Conservation (phyloP, 2,113 vertebrate genomes). For the Rhinolophus ferrumequinum region DNA sequence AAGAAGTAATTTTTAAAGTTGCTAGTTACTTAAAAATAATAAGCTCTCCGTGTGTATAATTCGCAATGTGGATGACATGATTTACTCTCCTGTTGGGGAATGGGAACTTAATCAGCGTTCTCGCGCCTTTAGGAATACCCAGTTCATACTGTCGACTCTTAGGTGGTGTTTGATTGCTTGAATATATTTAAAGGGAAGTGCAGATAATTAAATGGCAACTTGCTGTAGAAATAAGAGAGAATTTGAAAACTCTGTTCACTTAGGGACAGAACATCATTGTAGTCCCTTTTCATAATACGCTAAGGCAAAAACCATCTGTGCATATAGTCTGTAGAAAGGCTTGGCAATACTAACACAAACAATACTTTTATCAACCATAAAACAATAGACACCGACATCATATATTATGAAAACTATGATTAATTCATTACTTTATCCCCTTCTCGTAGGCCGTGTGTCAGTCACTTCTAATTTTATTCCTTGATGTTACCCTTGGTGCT, state of each 20-base stretch:
- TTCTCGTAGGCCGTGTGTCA: background rate
- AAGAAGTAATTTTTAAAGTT: constrained; percentile 58
- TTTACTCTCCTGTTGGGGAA: constrained; percentile 42
- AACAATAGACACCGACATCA: background rate
- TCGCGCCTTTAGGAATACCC: background rate
- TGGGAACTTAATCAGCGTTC: constrained; percentile 3
- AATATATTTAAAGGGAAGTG: constrained; percentile 29
- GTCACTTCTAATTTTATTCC: background rate
- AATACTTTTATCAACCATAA: background rate
- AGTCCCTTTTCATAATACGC: background rate
- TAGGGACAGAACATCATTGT: background rate
- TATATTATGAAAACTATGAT: background rate
- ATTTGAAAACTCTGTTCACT: background rate
- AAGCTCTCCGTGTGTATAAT: constrained; percentile 31
- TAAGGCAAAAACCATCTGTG: background rate
- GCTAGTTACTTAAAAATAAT: constrained; percentile 52
- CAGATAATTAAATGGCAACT: constrained; percentile 53
- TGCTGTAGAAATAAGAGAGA: constrained; percentile 2
- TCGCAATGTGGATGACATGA: background rate
- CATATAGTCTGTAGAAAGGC: background rate
- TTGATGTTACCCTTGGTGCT: background rate
- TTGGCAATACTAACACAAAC: background rate
- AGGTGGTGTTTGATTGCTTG: constrained; percentile 35
- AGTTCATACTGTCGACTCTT: constrained; percentile 23
- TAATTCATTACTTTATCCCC: background rate